Conservation (phyloP, 2,888 invertebrate genomes). For the Enchytraeus crypticus region DNA sequence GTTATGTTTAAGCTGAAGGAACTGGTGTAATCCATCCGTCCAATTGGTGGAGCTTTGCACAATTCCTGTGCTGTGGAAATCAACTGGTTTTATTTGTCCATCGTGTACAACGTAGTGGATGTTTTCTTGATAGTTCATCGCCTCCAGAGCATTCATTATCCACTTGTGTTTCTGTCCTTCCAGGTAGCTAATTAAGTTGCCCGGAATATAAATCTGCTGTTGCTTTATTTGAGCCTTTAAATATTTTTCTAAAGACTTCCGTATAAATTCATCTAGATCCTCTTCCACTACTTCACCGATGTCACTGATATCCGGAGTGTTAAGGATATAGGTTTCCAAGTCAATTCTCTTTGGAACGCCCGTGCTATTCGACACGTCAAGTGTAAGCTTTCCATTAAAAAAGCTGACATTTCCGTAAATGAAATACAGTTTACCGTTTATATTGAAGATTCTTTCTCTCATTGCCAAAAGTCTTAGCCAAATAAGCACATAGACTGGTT, state of each 20-base stretch:
- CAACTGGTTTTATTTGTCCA: slow-evolving; percentile 24
- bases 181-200: slow-evolving; percentile 10
- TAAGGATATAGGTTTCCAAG: neutral
- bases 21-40: slow-evolving; percentile 27
- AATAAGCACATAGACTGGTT: slow-evolving; percentile 13
- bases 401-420: neutral
- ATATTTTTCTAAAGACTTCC: neutral
- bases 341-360: neutral
- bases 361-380: neutral
- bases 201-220: neutral
- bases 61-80: slow-evolving; percentile 25
- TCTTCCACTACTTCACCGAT: neutral
- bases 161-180: slow-evolving; percentile 11
- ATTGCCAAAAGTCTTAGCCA: slow-evolving; percentile 6
- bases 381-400: neutral
- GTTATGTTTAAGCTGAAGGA: slow-evolving; percentile 27
- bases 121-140: slow-evolving; percentile 18
- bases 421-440: neutral
- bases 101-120: slow-evolving; percentile 22
- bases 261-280: neutral
- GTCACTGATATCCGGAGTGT: neutral
- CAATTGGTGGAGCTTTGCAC: slow-evolving; percentile 25
- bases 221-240: neutral
- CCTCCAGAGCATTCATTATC: slow-evolving; percentile 24
- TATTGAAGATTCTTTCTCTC: neutral